These are phyloP conservation scores for Oasisia sp. DNA, from an alignment of 2,888 invertebrate genomes.

Conservation along the genomic window DNA sequence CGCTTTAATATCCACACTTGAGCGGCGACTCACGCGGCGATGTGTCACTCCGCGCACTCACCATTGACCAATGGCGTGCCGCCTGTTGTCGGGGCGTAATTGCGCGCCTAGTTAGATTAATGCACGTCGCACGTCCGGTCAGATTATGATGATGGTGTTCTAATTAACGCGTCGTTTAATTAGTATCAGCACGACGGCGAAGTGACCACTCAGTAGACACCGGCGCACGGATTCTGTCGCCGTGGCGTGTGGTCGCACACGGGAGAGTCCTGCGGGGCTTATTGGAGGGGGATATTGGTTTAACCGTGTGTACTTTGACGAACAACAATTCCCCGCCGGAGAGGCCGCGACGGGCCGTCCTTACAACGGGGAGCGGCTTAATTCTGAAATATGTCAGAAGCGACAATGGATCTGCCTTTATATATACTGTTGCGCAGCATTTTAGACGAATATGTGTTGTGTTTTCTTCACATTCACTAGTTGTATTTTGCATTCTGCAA, in stretches of 20 bases:
- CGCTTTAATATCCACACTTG: neutral
- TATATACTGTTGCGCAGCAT: neutral
- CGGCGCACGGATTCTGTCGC: neutral
- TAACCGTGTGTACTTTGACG: neutral
- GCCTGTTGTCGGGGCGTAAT: neutral
- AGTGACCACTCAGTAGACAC: neutral
- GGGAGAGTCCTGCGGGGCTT: neutral
- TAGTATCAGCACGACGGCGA: neutral
- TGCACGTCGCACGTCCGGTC: neutral
- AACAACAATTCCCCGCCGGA: neutral
- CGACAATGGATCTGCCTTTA: neutral
- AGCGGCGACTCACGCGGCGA: neutral
- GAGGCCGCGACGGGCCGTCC: neutral
- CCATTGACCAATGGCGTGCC: neutral
- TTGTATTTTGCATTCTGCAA: neutral
- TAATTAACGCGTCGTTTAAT: slow-evolving; percentile 17
- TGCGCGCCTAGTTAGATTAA: slow-evolving; percentile 3
- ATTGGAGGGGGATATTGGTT: neutral
- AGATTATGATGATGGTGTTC: slow-evolving; percentile 17
- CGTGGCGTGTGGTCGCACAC: neutral
- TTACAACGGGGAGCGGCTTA: neutral
- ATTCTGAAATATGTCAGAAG: neutral
- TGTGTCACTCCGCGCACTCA: neutral
- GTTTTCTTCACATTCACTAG: neutral
- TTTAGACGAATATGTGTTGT: neutral